A percentile compares a stretch with the other conserved stretches of the same genome.
phyloP scores from a whole-genome alignment of 2,797 vertebrate genomes.

The Salarias fasciatus region DNA sequence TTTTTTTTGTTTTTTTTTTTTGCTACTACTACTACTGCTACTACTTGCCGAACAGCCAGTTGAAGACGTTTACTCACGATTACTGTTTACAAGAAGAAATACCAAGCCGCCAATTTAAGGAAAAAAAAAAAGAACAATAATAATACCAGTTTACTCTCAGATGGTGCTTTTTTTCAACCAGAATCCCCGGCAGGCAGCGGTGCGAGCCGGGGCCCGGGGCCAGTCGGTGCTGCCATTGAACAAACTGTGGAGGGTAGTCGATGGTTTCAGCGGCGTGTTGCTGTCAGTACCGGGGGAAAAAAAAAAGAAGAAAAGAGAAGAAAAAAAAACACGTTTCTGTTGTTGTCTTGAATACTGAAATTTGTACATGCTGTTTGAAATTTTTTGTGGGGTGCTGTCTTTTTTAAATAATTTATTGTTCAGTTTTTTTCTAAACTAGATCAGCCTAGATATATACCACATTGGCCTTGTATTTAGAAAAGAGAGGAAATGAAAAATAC shows the following conservation, averaged over 20 bases:
- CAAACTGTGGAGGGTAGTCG: constrained; percentile 58
- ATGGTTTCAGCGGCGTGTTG: constrained; percentile 66
- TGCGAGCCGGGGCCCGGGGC: constrained; percentile 49
- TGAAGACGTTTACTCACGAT: constrained; percentile 83
- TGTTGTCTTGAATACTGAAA: constrained; percentile 81
- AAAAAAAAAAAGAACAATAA: too few relatives aligned
- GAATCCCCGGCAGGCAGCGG: constrained; percentile 65
- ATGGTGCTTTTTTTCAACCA: constrained; percentile 72
- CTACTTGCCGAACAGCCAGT: constrained; percentile 82
- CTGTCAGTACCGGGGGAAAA: constrained; percentile 47
- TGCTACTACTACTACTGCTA: constrained; percentile 77
- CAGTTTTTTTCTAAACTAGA: constrained; percentile 82
- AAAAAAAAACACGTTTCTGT: constrained; percentile 43
- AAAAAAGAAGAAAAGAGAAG: neutral
- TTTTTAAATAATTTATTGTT: constrained; percentile 82
- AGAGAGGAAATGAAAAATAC: constrained; percentile 85
- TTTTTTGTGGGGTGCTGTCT: constrained; percentile 82
- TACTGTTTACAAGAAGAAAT: constrained; percentile 82
- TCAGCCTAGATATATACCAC: constrained; percentile 88
- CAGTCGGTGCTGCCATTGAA: constrained; percentile 77
- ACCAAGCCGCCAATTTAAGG: constrained; percentile 77
- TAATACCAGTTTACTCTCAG: constrained; percentile 76
- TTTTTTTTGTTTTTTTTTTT: constrained; percentile 9
- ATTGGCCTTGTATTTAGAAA: constrained; percentile 91
- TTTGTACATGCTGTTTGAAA: constrained; percentile 86